phyloP scores from a whole-genome alignment of 2,888 invertebrate species.

The Drosophila birchii region DNA sequence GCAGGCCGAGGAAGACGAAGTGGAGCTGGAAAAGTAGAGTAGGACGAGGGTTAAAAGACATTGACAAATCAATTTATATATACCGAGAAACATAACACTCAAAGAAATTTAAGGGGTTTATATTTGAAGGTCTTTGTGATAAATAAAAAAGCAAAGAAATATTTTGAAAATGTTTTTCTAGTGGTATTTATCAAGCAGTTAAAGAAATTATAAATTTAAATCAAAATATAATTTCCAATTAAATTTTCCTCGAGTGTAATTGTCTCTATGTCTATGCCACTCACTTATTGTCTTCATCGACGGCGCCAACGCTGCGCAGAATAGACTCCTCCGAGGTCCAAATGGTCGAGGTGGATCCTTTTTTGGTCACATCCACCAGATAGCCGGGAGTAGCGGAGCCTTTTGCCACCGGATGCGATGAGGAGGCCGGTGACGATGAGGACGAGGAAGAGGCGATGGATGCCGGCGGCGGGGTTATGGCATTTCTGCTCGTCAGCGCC shows the following conservation, averaged over 20 bases:
- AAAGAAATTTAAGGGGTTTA: not conserved
- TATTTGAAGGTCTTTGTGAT: not conserved
- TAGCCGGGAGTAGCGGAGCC: slow-evolving; percentile 67
- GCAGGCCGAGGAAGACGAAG: slow-evolving; percentile 85
- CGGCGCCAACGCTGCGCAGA: slow-evolving; percentile 84
- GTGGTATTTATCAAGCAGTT: too few species aligned
- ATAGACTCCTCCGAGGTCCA: slow-evolving; percentile 85
- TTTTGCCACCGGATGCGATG: slow-evolving; percentile 46
- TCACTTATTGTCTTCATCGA: slow-evolving; percentile 85
- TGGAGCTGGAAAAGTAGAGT: slow-evolving; percentile 72
- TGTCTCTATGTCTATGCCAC: slow-evolving; percentile 47
- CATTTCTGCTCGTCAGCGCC: slow-evolving; percentile 70
- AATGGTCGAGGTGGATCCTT: slow-evolving; percentile 84
- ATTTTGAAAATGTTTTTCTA: too few species aligned
- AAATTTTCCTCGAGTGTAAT: slow-evolving; percentile 3
- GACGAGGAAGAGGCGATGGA: slow-evolving; percentile 28
- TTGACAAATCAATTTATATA: slow-evolving; percentile 38
- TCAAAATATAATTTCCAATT: not conserved
- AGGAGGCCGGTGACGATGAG: slow-evolving; percentile 44
- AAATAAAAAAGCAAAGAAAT: not conserved
- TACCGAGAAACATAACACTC: slow-evolving; percentile 3
- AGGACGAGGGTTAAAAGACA: slow-evolving; percentile 5
- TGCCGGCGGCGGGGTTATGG: slow-evolving; percentile 68
- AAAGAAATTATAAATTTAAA: too few species aligned
- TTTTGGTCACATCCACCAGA: slow-evolving; percentile 84